A percentile compares a stretch with the other conserved stretches of the same genome.
Conservation (phyloP, 2,113 vertebrate species). For the Leptobrachium leishanense region DNA sequence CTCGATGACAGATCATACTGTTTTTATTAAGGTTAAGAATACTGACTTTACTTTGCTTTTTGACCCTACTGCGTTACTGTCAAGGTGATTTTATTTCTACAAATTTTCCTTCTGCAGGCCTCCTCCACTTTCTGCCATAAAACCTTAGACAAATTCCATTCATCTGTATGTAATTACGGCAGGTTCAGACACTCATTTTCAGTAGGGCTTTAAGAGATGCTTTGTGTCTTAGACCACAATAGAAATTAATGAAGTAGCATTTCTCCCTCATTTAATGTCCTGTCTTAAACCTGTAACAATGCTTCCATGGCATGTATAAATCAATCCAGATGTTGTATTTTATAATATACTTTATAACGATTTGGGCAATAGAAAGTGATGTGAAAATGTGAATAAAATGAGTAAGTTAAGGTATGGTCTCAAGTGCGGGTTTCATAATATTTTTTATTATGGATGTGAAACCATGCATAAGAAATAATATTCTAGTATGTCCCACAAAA, state of each 20-base stretch:
- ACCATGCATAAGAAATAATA: no score
- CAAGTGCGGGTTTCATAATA: no score
- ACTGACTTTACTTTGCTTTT: conserved; percentile 82
- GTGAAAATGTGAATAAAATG: no score
- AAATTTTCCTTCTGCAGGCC: conserved; percentile 82
- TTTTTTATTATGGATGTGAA: no score
- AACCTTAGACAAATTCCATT: conserved; percentile 79
- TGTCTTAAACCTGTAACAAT: conserved; percentile 56
- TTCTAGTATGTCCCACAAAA: no score
- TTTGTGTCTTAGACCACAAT: conserved; percentile 64
- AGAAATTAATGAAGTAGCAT: conserved; percentile 62
- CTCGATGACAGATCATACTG: conserved; percentile 87
- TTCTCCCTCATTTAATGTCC: conserved; percentile 57
- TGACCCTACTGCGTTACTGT: conserved; percentile 84
- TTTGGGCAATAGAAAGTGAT: no score
- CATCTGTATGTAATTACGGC: conserved; percentile 87
- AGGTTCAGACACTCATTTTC: conserved; percentile 67
- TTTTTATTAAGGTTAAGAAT: conserved; percentile 90
- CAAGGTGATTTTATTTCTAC: conserved; percentile 90
- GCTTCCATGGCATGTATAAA: conserved; percentile 48
- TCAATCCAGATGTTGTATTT: conserved; percentile 51
- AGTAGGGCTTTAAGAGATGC: conserved; percentile 55
- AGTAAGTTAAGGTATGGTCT: no score
- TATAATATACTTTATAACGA: not conserved
- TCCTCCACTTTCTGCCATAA: conserved; percentile 75